Evolutionary conservation across 2,888 invertebrate genomes (phyloP), one percentile per base, ranked within the genome.

Genomic region (Holacanthella duospinosa): DNA sequence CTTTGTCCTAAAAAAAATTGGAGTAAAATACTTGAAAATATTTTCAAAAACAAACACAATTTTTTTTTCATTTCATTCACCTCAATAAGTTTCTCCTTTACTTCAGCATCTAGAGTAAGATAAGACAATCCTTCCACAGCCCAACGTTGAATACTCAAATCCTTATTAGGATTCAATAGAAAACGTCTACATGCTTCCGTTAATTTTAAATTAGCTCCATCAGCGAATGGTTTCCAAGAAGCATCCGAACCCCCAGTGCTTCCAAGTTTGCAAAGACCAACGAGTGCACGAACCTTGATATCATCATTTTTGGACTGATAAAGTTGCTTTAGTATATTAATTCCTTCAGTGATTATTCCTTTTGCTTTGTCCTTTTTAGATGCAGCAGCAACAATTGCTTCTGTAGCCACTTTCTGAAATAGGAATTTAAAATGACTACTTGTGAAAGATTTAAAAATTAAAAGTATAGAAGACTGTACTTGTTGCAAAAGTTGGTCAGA

Each of bases 351-450:
- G 59, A 94, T 86, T 48, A 97, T 88, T 0, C 91, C 85, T 73
- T 87, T 86, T 1, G 95, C 95, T 79, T 96, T 93, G 76, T 97
- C 96, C 77, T 94, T 94, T 77, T 99, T 99, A 3, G 93, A 92
- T 1, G 96, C 89, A 2, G 96, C 94, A 3, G 94, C 93, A 65
- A 97, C 90, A 56, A 99, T 86, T 73, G 97, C 94, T 78, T 99
- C 99, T 75, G 93, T 93, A 0, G 99, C 91, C 19, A 96, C 88
- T 78, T 88, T 88, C 80, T 97, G 88, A 29, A 59, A 26, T 26
- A 53, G 61, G 36, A 60, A 60, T 43, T 29, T 29, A 21, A 27
- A 55, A 44, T 36, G n/a, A n/a, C n/a, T n/a, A 48, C 3, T 3
- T 48, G 48, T 12, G 24, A 48, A 3, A 21, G 2, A 3, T n/a